Evolutionary conservation across 2,797 vertebrate species (phyloP).

Genomic region (Gymnoscopelus braueri): DNA sequence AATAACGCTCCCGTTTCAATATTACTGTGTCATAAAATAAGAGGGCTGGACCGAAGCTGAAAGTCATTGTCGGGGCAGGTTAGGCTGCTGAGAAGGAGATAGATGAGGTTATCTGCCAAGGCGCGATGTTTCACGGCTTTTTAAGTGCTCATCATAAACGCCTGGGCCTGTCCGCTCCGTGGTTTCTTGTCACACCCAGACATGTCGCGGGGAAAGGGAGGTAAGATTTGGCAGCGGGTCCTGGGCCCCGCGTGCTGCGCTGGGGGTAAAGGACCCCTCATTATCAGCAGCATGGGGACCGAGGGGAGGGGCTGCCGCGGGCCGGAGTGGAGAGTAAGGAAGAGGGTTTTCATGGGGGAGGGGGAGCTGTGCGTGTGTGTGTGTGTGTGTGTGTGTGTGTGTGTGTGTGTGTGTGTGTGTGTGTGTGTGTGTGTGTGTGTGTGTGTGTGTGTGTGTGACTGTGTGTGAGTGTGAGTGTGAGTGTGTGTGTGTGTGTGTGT

Average conservation of each 20-base stretch:
- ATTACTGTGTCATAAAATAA: conserved; percentile 34
- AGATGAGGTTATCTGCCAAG: conserved; percentile 63
- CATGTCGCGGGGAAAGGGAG: conserved; percentile 43
- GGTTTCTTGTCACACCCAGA: conserved; percentile 57
- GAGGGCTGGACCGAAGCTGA: conserved; percentile 3
- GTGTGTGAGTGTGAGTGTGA: background rate
- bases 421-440: conserved; percentile 6
- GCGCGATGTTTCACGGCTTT: conserved; percentile 65
- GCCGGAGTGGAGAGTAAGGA: conserved; percentile 11
- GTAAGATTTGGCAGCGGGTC: conserved; percentile 49
- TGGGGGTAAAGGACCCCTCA: conserved; percentile 58
- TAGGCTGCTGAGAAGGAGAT: conserved; percentile 37
- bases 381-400: conserved; percentile 7
- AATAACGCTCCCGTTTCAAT: conserved; percentile 37
- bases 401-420: conserved; percentile 4
- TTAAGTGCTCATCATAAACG: conserved; percentile 72
- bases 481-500: conserved; percentile 3
- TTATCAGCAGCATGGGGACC: conserved; percentile 59
- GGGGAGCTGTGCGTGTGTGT: background rate
- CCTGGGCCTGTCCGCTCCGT: conserved; percentile 36
- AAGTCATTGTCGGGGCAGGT: conserved; percentile 3
- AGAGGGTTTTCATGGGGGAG: conserved; percentile 2
- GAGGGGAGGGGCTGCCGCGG: conserved; percentile 5
- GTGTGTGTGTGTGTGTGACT: background rate
- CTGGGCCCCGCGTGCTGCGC: conserved; percentile 63